phyloP scores from a whole-genome alignment of 2,797 vertebrate species.

The Catamblyrhynchus diadema region DNA sequence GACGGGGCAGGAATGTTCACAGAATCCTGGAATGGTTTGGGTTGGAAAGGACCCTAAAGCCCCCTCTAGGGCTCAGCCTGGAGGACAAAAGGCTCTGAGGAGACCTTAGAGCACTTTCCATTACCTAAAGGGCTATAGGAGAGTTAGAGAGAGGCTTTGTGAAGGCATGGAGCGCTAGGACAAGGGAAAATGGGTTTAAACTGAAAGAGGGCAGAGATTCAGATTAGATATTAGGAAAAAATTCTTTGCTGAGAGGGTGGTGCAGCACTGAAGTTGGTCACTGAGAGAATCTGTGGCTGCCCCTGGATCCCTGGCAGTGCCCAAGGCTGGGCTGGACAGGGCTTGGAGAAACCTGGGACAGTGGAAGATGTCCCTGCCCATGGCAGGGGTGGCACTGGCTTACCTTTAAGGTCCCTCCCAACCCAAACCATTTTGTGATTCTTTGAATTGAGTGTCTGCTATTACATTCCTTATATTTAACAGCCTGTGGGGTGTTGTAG shows the following conservation, averaged over 20 bases:
- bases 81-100: not conserved
- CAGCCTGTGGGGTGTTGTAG: not conserved
- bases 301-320: not conserved
- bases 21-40: not conserved
- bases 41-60: not conserved
- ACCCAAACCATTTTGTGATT: not conserved
- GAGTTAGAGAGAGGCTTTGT: not conserved
- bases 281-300: not conserved
- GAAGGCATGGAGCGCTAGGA: not conserved
- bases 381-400: rapidly evolving
- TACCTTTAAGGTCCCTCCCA: rapidly evolving
- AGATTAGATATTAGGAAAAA: not conserved
- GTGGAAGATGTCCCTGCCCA: not conserved
- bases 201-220: not conserved
- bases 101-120: not conserved
- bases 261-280: not conserved
- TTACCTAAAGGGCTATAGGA: not conserved
- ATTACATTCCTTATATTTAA: not conserved
- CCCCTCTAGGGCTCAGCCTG: not conserved
- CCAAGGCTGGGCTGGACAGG: rapidly evolving
- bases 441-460: not conserved
- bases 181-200: not conserved
- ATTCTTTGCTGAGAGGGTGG: not conserved
- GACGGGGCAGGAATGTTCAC: not conserved
- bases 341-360: rapidly evolving